These are phyloP conservation scores for Lepidochrysops patricia DNA, from an alignment of 2,888 invertebrate species.

Conservation along the genomic window DNA sequence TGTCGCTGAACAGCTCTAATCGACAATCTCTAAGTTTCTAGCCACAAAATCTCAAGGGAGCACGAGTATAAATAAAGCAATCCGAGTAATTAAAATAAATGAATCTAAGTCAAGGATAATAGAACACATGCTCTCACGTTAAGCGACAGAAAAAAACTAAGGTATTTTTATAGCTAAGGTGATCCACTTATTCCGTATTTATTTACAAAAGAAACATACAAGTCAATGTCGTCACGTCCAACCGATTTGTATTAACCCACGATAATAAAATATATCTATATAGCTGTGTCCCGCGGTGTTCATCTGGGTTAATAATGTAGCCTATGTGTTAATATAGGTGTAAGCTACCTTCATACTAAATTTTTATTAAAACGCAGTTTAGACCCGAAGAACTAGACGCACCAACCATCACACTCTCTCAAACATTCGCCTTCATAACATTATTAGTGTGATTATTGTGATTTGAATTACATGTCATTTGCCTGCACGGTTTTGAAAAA, in stretches of 20 bases:
- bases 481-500: not conserved
- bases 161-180: slow-evolving; percentile 11
- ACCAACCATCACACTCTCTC: too few species aligned
- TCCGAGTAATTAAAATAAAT: slow-evolving; percentile 23
- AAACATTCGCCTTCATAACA: too few species aligned
- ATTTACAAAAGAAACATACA: slow-evolving; percentile 4
- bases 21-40: not conserved
- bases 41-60: not conserved
- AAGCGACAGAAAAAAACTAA: slow-evolving; percentile 14
- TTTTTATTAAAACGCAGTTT: too few species aligned
- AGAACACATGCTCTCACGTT: slow-evolving; percentile 29
- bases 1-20: too few species aligned
- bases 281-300: too few species aligned
- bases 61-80: not conserved
- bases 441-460: too few species aligned
- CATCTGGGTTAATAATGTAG: too few species aligned
- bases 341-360: too few species aligned
- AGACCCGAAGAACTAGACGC: too few species aligned
- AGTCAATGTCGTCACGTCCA: slow-evolving; percentile 16
- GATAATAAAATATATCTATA: too few species aligned
- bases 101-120: slow-evolving; percentile 43
- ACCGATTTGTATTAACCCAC: slow-evolving; percentile 15
- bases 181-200: slow-evolving; percentile 5
- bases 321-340: too few species aligned
- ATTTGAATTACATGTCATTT: too few species aligned